phyloP scores from a whole-genome alignment of 2,888 invertebrate genomes.

The Drosophila antonietae region DNA sequence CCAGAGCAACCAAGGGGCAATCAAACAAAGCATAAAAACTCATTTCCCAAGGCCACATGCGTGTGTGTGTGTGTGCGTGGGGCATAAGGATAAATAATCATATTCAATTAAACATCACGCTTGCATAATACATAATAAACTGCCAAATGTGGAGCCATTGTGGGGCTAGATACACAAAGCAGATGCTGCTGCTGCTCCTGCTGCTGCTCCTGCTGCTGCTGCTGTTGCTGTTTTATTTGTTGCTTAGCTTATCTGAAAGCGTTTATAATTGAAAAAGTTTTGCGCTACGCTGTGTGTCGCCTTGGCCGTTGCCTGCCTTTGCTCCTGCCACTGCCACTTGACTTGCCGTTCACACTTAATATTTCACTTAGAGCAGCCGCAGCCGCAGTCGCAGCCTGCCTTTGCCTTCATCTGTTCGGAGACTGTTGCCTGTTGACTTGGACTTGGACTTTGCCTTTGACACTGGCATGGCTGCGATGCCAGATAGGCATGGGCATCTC shows the following conservation, averaged over 20 bases:
- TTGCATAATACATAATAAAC: constrained; percentile 48
- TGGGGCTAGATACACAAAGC: constrained; percentile 21
- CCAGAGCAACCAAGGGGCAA: constrained; percentile 1
- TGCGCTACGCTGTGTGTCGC: constrained; percentile 49
- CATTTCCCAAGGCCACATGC: constrained; percentile 13
- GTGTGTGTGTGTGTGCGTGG: constrained; percentile 22
- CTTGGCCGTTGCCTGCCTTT: constrained; percentile 13
- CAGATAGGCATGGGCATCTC: constrained; percentile 3
- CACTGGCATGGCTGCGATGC: constrained; percentile 21
- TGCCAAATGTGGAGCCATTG: constrained; percentile 32
- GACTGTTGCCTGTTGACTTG: constrained; percentile 17
- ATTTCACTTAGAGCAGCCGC: constrained; percentile 45
- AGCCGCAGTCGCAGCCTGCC: constrained; percentile 10
- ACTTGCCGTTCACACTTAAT: constrained; percentile 66
- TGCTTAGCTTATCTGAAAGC: constrained; percentile 56
- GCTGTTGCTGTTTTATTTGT: constrained; percentile 24
- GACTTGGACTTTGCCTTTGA: constrained; percentile 19
- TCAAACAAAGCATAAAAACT: constrained; percentile 35
- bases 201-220: constrained; percentile 8
- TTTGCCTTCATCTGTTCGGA: background rate
- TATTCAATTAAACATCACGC: constrained; percentile 63
- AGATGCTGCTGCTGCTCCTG: constrained; percentile 15
- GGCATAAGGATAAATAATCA: constrained; percentile 39
- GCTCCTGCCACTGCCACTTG: constrained; percentile 36
- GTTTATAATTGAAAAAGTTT: constrained; percentile 75